Conservation (phyloP, 92 coral and sea anemone genomes). For the Micromussa lordhowensis region DNA sequence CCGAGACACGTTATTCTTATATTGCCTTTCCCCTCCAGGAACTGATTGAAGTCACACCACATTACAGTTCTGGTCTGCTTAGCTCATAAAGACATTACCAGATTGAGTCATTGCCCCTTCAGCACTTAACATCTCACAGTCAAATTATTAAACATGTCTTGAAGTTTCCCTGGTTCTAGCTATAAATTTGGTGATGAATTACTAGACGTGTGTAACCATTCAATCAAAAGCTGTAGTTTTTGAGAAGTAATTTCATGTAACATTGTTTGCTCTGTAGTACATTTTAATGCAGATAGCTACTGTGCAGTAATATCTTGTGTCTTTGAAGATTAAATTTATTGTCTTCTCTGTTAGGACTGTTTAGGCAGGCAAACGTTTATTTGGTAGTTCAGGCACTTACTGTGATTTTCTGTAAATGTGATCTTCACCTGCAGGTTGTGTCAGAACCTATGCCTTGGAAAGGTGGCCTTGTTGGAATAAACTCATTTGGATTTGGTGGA, state of each 20-base stretch:
- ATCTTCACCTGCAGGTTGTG: constrained; percentile 62
- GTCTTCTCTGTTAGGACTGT: not conserved
- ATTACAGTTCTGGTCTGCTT: not conserved
- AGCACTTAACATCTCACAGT: too few relatives aligned
- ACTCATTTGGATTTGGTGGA: constrained; percentile 92
- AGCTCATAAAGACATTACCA: not conserved
- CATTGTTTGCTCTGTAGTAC: too few relatives aligned
- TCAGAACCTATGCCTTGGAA: constrained; percentile 81
- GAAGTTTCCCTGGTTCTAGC: too few relatives aligned
- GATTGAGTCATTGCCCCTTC: not conserved
- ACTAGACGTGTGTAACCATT: too few relatives aligned
- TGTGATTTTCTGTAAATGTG: not conserved
- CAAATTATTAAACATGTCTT: too few relatives aligned
- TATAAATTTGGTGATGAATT: too few relatives aligned
- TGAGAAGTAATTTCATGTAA: too few relatives aligned
- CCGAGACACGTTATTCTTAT: not conserved
- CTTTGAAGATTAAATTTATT: not conserved
- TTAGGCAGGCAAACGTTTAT: not conserved
- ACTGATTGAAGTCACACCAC: too few relatives aligned
- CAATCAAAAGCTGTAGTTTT: too few relatives aligned
- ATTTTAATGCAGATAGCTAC: too few relatives aligned
- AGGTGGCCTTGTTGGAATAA: constrained; percentile 85
- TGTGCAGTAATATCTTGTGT: too few relatives aligned
- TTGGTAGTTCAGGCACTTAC: not conserved
- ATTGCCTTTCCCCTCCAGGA: too few relatives aligned